Conservation (phyloP, 2,797 vertebrate genomes). For the Cyprinella venusta region DNA sequence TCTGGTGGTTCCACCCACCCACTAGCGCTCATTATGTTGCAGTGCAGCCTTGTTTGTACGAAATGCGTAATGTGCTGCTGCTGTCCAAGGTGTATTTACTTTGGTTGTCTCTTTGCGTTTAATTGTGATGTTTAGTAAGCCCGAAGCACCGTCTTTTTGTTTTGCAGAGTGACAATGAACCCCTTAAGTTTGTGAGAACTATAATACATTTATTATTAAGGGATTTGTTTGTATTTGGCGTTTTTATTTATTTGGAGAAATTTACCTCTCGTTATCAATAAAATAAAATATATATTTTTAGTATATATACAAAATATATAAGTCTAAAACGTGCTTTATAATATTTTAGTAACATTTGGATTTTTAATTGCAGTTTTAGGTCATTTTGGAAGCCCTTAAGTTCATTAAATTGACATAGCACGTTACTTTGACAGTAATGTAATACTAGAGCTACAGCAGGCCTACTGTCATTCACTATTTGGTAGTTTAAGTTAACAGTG, state of each 20-base stretch:
- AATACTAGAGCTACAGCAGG: background rate
- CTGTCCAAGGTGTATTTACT: background rate
- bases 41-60: slow-evolving; percentile 53
- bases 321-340: background rate
- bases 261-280: background rate
- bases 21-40: slow-evolving; percentile 49
- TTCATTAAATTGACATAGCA: background rate
- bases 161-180: background rate
- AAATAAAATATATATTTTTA: no score
- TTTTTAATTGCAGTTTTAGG: background rate
- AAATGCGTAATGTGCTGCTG: slow-evolving; percentile 28
- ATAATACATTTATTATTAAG: no score
- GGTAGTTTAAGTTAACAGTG: slow-evolving; percentile 4
- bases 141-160: background rate
- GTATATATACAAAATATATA: no score
- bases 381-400: background rate
- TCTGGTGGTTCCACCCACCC: slow-evolving; percentile 12
- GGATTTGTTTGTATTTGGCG: background rate
- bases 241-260: background rate
- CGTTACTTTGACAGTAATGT: background rate
- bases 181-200: background rate
- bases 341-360: background rate
- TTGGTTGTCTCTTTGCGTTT: background rate
- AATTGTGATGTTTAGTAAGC: background rate
- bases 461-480: background rate